Percentiles rank a stretch among this genome's conserved stretches.
These are phyloP conservation scores for Neodiprion lecontei DNA, from an alignment of 1,140 invertebrate genomes.

Conservation along the genomic window DNA sequence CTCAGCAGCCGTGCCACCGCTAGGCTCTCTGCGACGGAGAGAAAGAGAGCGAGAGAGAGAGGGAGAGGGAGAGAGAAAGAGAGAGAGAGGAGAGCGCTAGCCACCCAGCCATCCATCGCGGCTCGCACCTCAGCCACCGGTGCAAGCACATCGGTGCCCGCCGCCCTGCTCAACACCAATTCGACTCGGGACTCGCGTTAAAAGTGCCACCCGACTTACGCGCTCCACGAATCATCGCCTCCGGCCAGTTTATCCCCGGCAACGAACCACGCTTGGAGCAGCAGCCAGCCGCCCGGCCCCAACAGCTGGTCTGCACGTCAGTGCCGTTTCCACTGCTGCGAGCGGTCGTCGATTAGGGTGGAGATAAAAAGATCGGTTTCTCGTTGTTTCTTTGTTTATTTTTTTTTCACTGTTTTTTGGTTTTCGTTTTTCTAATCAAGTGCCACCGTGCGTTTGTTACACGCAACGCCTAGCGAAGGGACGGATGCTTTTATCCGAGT, in stretches of 20 bases:
- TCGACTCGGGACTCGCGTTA: constrained; percentile 35
- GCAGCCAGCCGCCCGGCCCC: constrained; percentile 23
- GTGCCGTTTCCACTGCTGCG: no score
- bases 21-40: background rate
- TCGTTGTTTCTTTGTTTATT: no score
- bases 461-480: no score
- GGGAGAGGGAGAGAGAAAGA: background rate
- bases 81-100: constrained; percentile 10
- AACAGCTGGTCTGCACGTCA: background rate
- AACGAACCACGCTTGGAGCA: constrained; percentile 40
- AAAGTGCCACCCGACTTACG: constrained; percentile 13
- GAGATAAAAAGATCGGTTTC: no score
- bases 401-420: no score
- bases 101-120: constrained; percentile 33
- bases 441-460: no score
- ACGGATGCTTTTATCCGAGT: no score
- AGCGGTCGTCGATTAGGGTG: no score
- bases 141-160: constrained; percentile 25
- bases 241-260: constrained; percentile 55
- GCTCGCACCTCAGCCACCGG: constrained; percentile 27
- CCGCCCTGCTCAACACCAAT: constrained; percentile 43
- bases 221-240: constrained; percentile 38
- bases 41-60: background rate
- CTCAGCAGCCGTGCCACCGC: constrained; percentile 17
- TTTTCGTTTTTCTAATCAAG: no score